Conservation (phyloP, 2,797 vertebrate species). For the Echeneis naucrates region DNA sequence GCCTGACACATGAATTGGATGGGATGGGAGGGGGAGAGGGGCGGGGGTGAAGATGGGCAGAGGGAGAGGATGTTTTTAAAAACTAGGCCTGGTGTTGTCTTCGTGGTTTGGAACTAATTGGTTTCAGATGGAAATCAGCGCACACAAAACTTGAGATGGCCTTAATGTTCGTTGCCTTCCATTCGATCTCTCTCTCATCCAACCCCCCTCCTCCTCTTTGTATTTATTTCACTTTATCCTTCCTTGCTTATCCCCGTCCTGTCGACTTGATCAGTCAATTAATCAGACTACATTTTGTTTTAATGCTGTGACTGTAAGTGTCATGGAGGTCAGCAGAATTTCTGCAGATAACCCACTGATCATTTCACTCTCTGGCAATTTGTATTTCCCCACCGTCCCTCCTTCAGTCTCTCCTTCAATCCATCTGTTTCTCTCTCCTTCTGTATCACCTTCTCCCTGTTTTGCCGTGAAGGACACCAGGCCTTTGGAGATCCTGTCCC, state of each 20-base stretch:
- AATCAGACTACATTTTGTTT: slow-evolving; percentile 39
- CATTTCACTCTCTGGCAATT: slow-evolving; percentile 18
- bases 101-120: slow-evolving; percentile 79
- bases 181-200: slow-evolving; percentile 47
- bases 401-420: slow-evolving; percentile 24
- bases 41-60: slow-evolving; percentile 28
- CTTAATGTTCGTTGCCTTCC: slow-evolving; percentile 65
- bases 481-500: slow-evolving; percentile 83
- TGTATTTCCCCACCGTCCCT: slow-evolving; percentile 21
- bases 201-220: slow-evolving; percentile 31
- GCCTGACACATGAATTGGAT: slow-evolving; percentile 65
- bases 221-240: slow-evolving; percentile 44
- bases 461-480: slow-evolving; percentile 82
- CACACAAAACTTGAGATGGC: slow-evolving; percentile 69
- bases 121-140: slow-evolving; percentile 82
- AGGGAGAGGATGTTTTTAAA: slow-evolving; percentile 75
- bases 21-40: slow-evolving; percentile 4
- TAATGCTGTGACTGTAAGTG: neutral
- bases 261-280: slow-evolving; percentile 40
- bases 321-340: slow-evolving; percentile 2
- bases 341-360: slow-evolving; percentile 22
- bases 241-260: slow-evolving; percentile 28
- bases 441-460: slow-evolving; percentile 47
- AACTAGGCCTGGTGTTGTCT: slow-evolving; percentile 78
- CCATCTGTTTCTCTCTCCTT: slow-evolving; percentile 38